These are phyloP conservation scores for Solea solea DNA, from an alignment of 2,113 vertebrate genomes.

Conservation along the genomic window DNA sequence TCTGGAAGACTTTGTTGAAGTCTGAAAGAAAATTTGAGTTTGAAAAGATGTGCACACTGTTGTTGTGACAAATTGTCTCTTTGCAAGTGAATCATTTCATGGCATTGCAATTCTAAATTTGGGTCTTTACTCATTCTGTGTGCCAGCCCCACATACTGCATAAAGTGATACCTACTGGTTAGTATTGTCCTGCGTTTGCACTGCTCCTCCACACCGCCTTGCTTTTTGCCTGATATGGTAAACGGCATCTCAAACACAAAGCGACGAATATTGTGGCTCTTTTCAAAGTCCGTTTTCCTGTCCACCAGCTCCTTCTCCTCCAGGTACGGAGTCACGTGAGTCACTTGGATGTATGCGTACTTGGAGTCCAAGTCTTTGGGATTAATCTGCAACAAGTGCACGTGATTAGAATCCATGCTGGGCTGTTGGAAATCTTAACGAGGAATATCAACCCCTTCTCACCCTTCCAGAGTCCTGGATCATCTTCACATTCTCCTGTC, in stretches of 20 bases:
- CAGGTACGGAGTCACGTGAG: slow-evolving; percentile 93
- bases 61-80: too few relatives aligned
- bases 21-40: not conserved
- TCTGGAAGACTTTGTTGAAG: not conserved
- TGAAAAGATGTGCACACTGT: too few relatives aligned
- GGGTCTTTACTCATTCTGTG: not conserved
- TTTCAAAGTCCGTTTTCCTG: slow-evolving; percentile 95
- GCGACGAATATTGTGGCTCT: slow-evolving; percentile 94
- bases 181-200: slow-evolving; percentile 95
- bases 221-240: slow-evolving; percentile 93
- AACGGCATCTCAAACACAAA: slow-evolving; percentile 99
- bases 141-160: not conserved
- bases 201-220: slow-evolving; percentile 95
- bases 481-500: slow-evolving; percentile 98
- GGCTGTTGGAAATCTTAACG: not conserved
- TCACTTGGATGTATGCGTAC: slow-evolving; percentile 98
- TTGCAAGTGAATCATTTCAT: too few relatives aligned
- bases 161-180: slow-evolving; percentile 82
- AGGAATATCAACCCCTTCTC: slow-evolving; percentile 35
- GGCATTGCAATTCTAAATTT: too few relatives aligned
- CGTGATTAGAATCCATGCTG: not conserved
- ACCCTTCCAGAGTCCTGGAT: slow-evolving; percentile 98
- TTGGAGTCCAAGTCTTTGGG: slow-evolving; percentile 98
- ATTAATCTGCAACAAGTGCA: slow-evolving; percentile 86
- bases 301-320: slow-evolving; percentile 96